Evolutionary conservation across 1,140 invertebrate species (phyloP), one percentile per base, ranked within the genome.

Genomic region (Camponotus floridanus): DNA sequence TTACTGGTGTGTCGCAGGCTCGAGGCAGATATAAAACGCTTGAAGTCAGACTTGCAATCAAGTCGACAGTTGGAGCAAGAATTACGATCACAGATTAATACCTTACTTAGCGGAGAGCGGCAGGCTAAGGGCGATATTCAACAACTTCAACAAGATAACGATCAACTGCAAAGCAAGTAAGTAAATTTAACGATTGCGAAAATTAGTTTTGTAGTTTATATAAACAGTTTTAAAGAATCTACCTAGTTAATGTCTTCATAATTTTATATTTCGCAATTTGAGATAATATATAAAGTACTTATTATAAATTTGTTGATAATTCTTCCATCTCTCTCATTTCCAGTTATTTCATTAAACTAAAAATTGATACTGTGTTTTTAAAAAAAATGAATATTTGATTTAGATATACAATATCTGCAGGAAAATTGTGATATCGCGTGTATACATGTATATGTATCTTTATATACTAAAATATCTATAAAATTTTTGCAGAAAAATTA

Each of bases 61-160:
- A 97, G 96, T 93, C 96, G 97, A 93, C 97, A 98, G 93, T 96
- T 96, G 89, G 98, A 99, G 94, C 97, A 98, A 93, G 98, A 99
- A 86, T 95, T 99, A 84, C 95, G 97, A 90, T 96, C 97, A 92
- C 98, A 98, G 95, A 96, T 98, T 76, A 97, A 96, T 93, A 95
- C 94, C 85, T 93, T 97, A 33, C 74, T 94, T 48, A 93, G 74
- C 71, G 96, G 96, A 79, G 98, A 98, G 92, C 97, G 97, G 88
- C 96, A 96, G 91, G 95, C 96, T 48, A 97, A 97, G 92, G 96
- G 96, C 80, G 98, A 98, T 92, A 95, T 98, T 90, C 95, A 96
- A 85, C 96, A 97, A 89, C 95, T 98, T 64, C 97, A 98, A 88
- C 97, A 98, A 91, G 97, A 98, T 92, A 97, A 98, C 93, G 97